phyloP scores from a whole-genome alignment of 2,797 vertebrate species.

The Gymnoscopelus braueri region DNA sequence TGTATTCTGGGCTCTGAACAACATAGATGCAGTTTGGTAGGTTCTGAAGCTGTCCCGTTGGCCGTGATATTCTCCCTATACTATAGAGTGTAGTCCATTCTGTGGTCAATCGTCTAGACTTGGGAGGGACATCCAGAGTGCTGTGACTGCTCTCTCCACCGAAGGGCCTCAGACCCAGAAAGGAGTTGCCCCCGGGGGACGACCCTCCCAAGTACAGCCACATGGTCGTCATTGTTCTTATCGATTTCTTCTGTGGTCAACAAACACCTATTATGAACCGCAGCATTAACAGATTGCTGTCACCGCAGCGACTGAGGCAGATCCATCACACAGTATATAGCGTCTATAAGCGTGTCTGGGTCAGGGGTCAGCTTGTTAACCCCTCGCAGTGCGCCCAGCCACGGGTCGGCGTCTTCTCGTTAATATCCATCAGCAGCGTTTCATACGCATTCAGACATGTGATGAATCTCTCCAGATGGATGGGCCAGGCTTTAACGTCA shows the following conservation, averaged over 20 bases:
- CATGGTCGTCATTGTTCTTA: slow-evolving; percentile 28
- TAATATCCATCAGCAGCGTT: slow-evolving; percentile 56
- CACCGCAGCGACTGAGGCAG: slow-evolving; percentile 12
- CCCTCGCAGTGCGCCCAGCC: slow-evolving; percentile 18
- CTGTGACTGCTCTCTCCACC: slow-evolving; percentile 14
- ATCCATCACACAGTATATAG: slow-evolving; percentile 53
- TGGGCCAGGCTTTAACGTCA: background rate
- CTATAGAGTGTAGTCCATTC: background rate
- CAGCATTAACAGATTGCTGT: slow-evolving; percentile 52
- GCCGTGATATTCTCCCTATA: too few relatives aligned
- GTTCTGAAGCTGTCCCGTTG: background rate
- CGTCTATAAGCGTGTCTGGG: slow-evolving; percentile 23
- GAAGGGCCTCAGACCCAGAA: slow-evolving; percentile 6
- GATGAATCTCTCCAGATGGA: slow-evolving; percentile 53
- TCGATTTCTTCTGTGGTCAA: slow-evolving; percentile 58
- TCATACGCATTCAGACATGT: slow-evolving; percentile 45
- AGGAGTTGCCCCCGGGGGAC: slow-evolving; percentile 29
- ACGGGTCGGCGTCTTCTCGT: slow-evolving; percentile 22
- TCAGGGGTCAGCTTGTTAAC: slow-evolving; percentile 71
- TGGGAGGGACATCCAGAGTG: slow-evolving; percentile 8
- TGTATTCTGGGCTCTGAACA: background rate
- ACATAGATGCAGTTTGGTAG: background rate
- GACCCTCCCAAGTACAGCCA: slow-evolving; percentile 13
- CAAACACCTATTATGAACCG: slow-evolving; percentile 50
- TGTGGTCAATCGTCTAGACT: slow-evolving; percentile 5